A percentile compares a stretch with the other conserved stretches of the same genome.
These are phyloP conservation scores for Osmerus mordax DNA, from an alignment of 2,113 vertebrate species.

Conservation along the genomic window DNA sequence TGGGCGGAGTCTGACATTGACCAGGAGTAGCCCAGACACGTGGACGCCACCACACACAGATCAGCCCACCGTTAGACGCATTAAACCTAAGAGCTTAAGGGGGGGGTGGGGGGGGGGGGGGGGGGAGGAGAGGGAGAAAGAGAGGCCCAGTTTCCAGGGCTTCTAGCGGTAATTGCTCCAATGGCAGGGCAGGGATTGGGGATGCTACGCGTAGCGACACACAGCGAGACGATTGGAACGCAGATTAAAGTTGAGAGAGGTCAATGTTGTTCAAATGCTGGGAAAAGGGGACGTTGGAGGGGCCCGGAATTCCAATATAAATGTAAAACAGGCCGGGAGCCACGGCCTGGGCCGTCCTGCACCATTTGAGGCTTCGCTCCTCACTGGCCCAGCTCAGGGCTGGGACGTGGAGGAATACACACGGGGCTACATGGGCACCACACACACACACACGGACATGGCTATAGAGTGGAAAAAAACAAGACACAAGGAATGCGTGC, in stretches of 20 bases:
- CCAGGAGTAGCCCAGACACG: too few relatives aligned
- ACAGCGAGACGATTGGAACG: background rate
- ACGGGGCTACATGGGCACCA: too few relatives aligned
- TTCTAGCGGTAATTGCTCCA: background rate
- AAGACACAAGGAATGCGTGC: too few relatives aligned
- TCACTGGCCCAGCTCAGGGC: too few relatives aligned
- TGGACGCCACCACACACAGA: background rate
- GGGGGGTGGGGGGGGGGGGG: too few relatives aligned
- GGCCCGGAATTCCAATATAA: constrained; percentile 23
- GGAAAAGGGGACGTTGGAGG: background rate
- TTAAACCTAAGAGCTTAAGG: constrained; percentile 3
- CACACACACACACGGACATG: too few relatives aligned
- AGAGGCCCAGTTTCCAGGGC: background rate
- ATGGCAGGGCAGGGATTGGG: background rate
- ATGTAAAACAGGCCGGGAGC: constrained; percentile 21
- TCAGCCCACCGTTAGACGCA: background rate
- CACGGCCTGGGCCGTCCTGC: background rate
- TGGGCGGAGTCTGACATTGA: constrained; percentile 4
- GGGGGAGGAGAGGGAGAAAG: too few relatives aligned
- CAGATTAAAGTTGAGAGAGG: constrained; percentile 21
- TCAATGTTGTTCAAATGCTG: constrained; percentile 1
- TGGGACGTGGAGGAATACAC: too few relatives aligned
- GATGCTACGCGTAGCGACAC: background rate
- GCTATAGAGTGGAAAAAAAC: too few relatives aligned
- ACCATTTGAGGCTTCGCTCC: constrained; percentile 1